Evolutionary conservation across 2,113 vertebrate species (phyloP).

Genomic region (Phycodurus eques): DNA sequence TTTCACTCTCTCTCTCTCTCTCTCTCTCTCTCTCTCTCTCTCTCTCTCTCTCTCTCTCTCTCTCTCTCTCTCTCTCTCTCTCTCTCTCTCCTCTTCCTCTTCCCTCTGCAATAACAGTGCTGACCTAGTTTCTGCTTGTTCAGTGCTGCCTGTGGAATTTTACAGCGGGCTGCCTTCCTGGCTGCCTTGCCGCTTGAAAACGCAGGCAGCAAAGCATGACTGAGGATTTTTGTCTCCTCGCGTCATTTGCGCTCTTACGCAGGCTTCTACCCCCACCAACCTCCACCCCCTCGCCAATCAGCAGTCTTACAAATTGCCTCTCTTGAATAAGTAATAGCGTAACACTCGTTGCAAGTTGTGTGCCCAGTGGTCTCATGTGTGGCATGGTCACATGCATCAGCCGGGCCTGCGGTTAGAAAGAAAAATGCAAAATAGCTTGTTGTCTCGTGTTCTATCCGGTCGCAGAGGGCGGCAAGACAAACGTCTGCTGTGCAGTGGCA

Average conservation of each 20-base stretch:
- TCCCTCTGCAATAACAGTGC: slow-evolving; percentile 83
- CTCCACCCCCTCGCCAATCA: neutral
- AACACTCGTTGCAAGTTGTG: slow-evolving; percentile 7
- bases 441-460: slow-evolving; percentile 61
- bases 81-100: slow-evolving; percentile 68
- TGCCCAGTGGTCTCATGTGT: slow-evolving; percentile 18
- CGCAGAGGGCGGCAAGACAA: slow-evolving; percentile 53
- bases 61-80: slow-evolving; percentile 44
- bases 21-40: slow-evolving; percentile 15
- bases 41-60: slow-evolving; percentile 25
- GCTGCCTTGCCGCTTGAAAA: slow-evolving; percentile 69
- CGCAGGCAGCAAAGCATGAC: slow-evolving; percentile 79
- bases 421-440: slow-evolving; percentile 56
- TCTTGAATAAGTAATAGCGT: slow-evolving; percentile 35
- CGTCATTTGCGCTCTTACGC: slow-evolving; percentile 64
- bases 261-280: slow-evolving; percentile 8
- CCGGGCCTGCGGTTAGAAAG: slow-evolving; percentile 32
- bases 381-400: slow-evolving; percentile 9
- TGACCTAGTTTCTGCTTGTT: slow-evolving; percentile 85
- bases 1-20: slow-evolving; percentile 33
- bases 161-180: slow-evolving; percentile 81
- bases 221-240: slow-evolving; percentile 72
- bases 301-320: slow-evolving; percentile 22
- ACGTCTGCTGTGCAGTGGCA: slow-evolving; percentile 31
- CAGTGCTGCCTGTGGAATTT: slow-evolving; percentile 85